A percentile compares a stretch with the other conserved stretches of the same genome.
phyloP scores from a whole-genome alignment of 2,797 vertebrate genomes.

The Darevskia nairensis region DNA sequence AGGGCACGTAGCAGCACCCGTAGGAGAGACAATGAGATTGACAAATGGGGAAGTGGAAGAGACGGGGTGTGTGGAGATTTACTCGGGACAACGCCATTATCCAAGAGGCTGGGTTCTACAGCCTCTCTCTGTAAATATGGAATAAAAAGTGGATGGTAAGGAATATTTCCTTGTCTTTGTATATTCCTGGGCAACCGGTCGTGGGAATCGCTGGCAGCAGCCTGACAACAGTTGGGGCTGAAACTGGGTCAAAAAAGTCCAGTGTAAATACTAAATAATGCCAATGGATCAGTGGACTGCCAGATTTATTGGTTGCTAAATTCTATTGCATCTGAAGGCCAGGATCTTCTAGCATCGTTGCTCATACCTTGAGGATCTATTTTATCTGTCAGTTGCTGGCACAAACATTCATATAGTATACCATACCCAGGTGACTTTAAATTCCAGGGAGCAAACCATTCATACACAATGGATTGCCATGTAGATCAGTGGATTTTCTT shows the following conservation, averaged over 20 bases:
- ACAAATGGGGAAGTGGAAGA: no score
- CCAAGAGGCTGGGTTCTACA: no score
- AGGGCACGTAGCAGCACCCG: no score
- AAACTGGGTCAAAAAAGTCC: neutral
- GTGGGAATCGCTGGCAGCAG: no score
- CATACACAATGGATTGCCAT: neutral
- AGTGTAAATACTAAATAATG: neutral
- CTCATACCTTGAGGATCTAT: neutral
- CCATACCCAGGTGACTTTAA: neutral
- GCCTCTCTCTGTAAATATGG: no score
- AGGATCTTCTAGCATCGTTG: neutral
- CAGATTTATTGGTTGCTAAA: neutral
- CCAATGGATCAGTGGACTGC: neutral
- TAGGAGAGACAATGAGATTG: no score
- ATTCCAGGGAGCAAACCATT: neutral
- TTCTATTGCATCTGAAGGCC: no score
- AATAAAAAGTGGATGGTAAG: no score
- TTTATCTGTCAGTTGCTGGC: neutral
- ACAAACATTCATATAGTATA: neutral
- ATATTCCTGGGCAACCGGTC: no score
- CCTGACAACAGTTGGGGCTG: neutral
- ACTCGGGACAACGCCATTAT: no score
- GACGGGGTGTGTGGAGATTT: no score
- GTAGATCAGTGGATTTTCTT: neutral
- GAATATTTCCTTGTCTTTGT: no score